Evolutionary conservation across 2,113 vertebrate species (phyloP), one percentile per base, ranked within the genome.

Genomic region (Cololabis saira): DNA sequence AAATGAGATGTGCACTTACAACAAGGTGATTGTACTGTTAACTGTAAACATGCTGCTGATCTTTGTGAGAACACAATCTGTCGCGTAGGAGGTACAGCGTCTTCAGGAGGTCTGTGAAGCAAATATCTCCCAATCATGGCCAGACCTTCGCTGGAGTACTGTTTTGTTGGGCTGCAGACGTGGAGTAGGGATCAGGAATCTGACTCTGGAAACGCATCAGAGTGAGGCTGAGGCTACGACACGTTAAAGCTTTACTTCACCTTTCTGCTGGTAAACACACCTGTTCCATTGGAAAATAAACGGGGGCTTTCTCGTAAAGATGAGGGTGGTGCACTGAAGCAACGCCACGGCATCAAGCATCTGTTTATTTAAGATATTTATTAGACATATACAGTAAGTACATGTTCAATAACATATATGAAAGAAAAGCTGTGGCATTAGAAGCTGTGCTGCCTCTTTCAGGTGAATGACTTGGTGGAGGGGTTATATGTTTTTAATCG

Each of bases 1-100:
- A 84, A 87, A 81, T 22, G 5, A 74, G 41, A 76, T 49, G 80
- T 84, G 83, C 81, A 67, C 81, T 82, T 82, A 81, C n/a, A 43
- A n/a, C n/a, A n/a, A 72, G 5, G 43, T 61, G 83, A 81, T 83
- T 83, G 79, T 84, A 80, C 67, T 74, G 70, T 83, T 79, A 52
- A 54, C 75, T 17, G 41, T 61, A 18, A 71, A 27, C 72, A 77
- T 81, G 79, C 87, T 86, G 85, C 87, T 80, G 76, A 71, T 50
- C 24, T 4, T 44, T 18, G 37, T 56, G 19, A 62, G 69, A 40
- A 74, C 56, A 76, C 70, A 65, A 42, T 66, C 57, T 45, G 14
- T 72, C 47, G 42, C 45, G 43, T 5, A 9, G n/a, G 41, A 76
- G 16, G 21, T 24, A 22, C 15, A 7, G 22, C 11, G 15, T 53